Percentiles rank a stretch among this genome's conserved stretches.
phyloP scores from a whole-genome alignment of 2,888 invertebrate species.

The Volucella inanis region DNA sequence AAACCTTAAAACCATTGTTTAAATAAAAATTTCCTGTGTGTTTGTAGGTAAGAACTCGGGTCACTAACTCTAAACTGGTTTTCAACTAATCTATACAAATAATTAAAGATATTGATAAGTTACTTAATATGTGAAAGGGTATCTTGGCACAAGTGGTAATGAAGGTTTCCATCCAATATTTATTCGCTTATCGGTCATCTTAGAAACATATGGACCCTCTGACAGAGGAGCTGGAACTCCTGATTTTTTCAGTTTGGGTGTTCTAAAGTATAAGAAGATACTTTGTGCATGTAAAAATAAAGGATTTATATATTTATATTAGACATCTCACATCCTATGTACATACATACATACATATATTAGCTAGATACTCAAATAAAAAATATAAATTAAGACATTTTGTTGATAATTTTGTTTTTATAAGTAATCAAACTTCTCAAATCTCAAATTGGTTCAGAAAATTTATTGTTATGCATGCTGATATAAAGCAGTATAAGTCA shows the following conservation, averaged over 20 bases:
- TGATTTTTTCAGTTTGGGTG: conserved; percentile 90
- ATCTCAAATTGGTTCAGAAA: no score
- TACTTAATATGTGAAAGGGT: conserved; percentile 96
- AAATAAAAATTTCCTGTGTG: conserved; percentile 84
- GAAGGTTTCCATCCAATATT: conserved; percentile 97
- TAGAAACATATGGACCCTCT: conserved; percentile 95
- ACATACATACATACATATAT: no score
- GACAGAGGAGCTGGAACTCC: conserved; percentile 94
- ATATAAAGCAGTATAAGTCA: no score
- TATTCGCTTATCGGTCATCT: conserved; percentile 94
- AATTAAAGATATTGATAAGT: conserved; percentile 7
- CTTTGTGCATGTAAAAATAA: conserved; percentile 7
- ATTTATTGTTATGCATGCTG: no score
- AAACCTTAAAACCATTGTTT: neutral
- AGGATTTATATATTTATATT: neutral
- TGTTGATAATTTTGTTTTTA: no score
- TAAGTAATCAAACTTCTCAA: no score
- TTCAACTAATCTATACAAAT: conserved; percentile 86
- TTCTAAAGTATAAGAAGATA: conserved; percentile 84
- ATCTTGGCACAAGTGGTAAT: conserved; percentile 92
- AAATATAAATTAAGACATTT: no score
- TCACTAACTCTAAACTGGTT: conserved; percentile 98
- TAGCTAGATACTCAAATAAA: no score
- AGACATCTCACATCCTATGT: no score
- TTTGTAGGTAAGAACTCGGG: conserved; percentile 95